phyloP scores from a whole-genome alignment of 2,888 invertebrate species.

The Fissipunctia ypsillon region DNA sequence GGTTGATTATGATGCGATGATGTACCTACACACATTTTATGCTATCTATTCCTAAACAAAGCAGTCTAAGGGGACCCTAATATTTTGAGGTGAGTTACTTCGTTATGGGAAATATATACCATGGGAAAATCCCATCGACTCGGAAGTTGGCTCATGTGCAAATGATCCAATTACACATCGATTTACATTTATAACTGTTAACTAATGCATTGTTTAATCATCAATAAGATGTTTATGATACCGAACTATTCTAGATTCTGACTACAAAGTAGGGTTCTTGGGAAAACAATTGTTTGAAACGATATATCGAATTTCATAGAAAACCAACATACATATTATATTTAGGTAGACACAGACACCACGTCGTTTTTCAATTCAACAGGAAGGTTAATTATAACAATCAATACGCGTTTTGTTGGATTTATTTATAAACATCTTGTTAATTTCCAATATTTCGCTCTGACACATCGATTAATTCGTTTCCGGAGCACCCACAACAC shows the following conservation, averaged over 20 bases:
- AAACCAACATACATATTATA: constrained; percentile 4
- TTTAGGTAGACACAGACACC: not conserved
- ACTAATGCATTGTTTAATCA: constrained; percentile 8
- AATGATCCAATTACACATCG: not conserved
- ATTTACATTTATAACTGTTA: constrained; percentile 14
- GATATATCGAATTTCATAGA: constrained; percentile 4
- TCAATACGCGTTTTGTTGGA: constrained; percentile 4
- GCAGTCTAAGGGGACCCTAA: not conserved
- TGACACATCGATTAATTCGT: constrained; percentile 30
- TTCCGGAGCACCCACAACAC: constrained; percentile 54
- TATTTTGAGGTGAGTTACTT: not conserved
- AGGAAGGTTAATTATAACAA: constrained; percentile 30
- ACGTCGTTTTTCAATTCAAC: not conserved
- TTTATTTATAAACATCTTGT: constrained; percentile 33
- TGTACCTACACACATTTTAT: not conserved
- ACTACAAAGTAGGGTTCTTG: not conserved
- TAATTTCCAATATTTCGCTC: constrained; percentile 29
- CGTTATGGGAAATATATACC: not conserved
- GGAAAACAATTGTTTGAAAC: constrained; percentile 25
- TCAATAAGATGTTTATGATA: constrained; percentile 17
- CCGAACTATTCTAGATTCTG: not conserved
- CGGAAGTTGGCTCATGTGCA: constrained; percentile 14
- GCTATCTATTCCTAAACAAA: not conserved
- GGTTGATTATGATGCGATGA: not conserved
- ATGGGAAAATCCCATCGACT: not conserved